phyloP scores from a whole-genome alignment of 2,113 vertebrate species.

The Mohoua ochrocephala region DNA sequence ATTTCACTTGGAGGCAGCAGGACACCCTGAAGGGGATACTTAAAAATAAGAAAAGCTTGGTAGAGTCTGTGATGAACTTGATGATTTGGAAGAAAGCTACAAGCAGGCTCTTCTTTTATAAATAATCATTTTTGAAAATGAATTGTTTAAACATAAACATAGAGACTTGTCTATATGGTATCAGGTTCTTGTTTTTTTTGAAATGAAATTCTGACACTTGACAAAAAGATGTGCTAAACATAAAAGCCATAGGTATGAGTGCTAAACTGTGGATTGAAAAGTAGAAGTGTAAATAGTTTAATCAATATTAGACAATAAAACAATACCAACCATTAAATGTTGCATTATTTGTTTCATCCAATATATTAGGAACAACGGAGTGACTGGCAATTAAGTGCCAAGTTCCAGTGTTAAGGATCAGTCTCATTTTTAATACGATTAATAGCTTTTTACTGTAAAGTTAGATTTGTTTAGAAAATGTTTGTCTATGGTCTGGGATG shows the following conservation, averaged over 20 bases:
- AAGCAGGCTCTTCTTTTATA: constrained; percentile 47
- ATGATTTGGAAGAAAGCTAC: constrained; percentile 59
- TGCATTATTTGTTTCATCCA: constrained; percentile 66
- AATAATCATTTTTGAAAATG: constrained; percentile 57
- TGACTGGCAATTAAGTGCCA: background rate
- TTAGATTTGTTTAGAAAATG: background rate
- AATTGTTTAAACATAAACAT: constrained; percentile 59
- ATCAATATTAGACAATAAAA: constrained; percentile 80
- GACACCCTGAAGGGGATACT: constrained; percentile 35
- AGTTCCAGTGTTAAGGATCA: background rate
- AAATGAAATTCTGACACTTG: constrained; percentile 55
- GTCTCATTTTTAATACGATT: background rate
- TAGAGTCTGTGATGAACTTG: constrained; percentile 58
- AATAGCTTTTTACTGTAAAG: background rate
- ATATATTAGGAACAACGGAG: background rate
- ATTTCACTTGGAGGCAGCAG: constrained; percentile 15
- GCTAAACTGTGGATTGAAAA: constrained; percentile 72
- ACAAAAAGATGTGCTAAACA: constrained; percentile 69
- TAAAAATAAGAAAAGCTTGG: constrained; percentile 18
- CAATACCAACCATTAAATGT: constrained; percentile 60
- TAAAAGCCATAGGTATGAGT: constrained; percentile 78
- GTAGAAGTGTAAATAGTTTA: constrained; percentile 77
- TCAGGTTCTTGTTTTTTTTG: constrained; percentile 62
- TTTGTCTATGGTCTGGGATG: background rate
- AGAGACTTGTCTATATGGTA: constrained; percentile 66